Evolutionary conservation across 1,140 invertebrate genomes (phyloP).

Genomic region (Hetaerina americana): DNA sequence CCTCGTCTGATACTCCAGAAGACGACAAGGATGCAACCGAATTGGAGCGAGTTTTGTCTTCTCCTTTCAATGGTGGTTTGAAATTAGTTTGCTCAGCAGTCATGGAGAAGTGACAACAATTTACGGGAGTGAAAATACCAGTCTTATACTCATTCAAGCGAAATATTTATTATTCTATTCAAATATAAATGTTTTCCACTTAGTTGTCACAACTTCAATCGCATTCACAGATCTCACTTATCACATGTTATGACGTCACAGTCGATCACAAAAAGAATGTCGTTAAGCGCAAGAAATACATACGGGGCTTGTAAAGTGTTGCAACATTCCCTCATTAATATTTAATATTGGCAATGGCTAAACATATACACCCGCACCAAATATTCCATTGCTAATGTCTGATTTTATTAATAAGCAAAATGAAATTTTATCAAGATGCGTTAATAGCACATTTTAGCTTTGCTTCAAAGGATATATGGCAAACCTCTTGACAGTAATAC

Average conservation of each 20-base stretch:
- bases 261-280: background rate
- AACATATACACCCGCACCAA: no score
- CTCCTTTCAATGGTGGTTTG: conserved; percentile 18
- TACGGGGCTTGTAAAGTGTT: background rate
- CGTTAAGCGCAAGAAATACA: background rate
- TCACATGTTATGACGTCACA: background rate
- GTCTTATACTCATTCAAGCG: background rate
- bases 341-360: background rate
- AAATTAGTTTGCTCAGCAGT: conserved; percentile 22
- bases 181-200: background rate
- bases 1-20: conserved; percentile 38
- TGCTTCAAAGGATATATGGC: no score
- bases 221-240: background rate
- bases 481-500: no score
- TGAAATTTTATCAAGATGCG: no score
- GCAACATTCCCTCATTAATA: background rate
- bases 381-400: no score
- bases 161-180: background rate
- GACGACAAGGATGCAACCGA: conserved; percentile 17
- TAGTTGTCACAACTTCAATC: background rate
- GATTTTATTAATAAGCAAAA: no score
- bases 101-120: conserved; percentile 17
- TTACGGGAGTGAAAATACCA: background rate
- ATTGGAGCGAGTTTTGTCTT: conserved; percentile 15
- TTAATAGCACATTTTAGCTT: no score